Evolutionary conservation across 2,113 vertebrate species (phyloP).

Genomic region (Motacilla tschutschensis): DNA sequence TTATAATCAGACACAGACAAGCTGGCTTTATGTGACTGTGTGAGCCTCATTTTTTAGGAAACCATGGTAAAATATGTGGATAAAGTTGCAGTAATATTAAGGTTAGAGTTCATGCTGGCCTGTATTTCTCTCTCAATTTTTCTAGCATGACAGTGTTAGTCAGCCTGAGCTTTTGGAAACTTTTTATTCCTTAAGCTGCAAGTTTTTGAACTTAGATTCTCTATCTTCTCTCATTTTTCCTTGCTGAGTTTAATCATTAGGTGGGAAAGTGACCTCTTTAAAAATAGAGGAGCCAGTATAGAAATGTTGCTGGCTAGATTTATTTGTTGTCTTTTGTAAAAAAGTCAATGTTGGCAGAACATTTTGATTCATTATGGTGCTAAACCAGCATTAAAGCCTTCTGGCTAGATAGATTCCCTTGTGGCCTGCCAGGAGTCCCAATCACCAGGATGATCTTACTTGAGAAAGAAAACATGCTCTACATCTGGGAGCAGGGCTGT

Average conservation of each 20-base stretch:
- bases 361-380: conserved; percentile 8
- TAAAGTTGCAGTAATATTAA: conserved; percentile 56
- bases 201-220: background rate
- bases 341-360: background rate
- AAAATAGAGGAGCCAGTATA: background rate
- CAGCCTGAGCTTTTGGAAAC: conserved; percentile 14
- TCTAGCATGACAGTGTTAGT: conserved; percentile 2
- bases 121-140: conserved; percentile 31
- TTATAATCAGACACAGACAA: conserved; percentile 58
- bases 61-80: conserved; percentile 37
- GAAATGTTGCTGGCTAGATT: background rate
- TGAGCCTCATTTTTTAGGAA: conserved; percentile 44
- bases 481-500: background rate
- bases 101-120: conserved; percentile 47
- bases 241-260: background rate
- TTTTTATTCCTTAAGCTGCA: background rate
- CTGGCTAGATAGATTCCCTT: background rate
- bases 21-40: conserved; percentile 27
- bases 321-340: background rate
- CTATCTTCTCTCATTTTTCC: background rate
- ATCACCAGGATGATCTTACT: background rate
- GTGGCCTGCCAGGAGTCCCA: background rate
- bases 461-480: background rate
- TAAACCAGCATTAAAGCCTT: conserved; percentile 3
- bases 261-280: background rate